These are phyloP conservation scores for Galeopsomyia nigrocyanea DNA, from an alignment of 2,888 invertebrate genomes.

Conservation along the genomic window DNA sequence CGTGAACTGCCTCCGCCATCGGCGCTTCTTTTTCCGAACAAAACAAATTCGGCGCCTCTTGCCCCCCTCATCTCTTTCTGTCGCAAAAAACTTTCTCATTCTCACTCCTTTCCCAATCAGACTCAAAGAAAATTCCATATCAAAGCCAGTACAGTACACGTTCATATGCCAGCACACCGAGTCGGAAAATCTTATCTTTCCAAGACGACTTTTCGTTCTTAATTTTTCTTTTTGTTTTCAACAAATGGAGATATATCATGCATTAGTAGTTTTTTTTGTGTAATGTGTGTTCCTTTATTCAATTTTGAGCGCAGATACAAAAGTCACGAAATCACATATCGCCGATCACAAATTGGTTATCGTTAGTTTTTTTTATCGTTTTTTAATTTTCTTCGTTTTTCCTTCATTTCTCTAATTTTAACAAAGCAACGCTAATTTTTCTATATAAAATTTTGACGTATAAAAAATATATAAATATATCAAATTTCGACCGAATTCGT, in stretches of 20 bases:
- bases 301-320: conserved; percentile 47
- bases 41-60: conserved; percentile 15
- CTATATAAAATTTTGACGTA: conserved; percentile 12
- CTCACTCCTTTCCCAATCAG: background rate
- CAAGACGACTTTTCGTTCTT: conserved; percentile 28
- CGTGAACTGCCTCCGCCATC: conserved; percentile 67
- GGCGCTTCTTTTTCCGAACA: conserved; percentile 26
- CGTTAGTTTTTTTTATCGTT: no score
- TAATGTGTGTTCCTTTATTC: conserved; percentile 7
- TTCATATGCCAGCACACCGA: conserved; percentile 24
- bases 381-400: no score
- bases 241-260: conserved; percentile 25
- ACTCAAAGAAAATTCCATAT: conserved; percentile 15
- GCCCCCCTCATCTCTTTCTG: no score
- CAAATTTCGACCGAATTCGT: conserved; percentile 40
- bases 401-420: conserved; percentile 7
- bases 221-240: background rate
- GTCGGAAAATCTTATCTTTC: conserved; percentile 41
- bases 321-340: conserved; percentile 48
- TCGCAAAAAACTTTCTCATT: no score
- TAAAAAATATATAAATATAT: conserved; percentile 37
- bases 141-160: conserved; percentile 44
- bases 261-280: conserved; percentile 17
- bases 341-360: conserved; percentile 41
- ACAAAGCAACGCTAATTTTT: background rate